Evolutionary conservation across 2,797 vertebrate genomes (phyloP), one percentile per base, ranked within the genome.

Genomic region (Notoglanidium macrostoma): DNA sequence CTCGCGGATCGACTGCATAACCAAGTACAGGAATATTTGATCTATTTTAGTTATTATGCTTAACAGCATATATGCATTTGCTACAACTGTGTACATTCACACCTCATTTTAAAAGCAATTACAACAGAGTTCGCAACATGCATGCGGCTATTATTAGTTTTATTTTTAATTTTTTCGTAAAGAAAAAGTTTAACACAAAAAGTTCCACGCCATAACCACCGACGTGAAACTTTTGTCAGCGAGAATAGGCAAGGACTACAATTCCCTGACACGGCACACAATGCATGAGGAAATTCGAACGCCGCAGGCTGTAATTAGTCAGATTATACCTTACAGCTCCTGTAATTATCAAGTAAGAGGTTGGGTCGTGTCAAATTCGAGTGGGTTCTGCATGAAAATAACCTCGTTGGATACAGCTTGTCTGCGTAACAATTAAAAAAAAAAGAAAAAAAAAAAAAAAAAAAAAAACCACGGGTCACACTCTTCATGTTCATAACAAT

Each of bases 1-100:
- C 93, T 99, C 98, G 72, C 98, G 95, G 90, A 99, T 98, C 1
- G 77, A 79, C 77, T 79, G 77, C 5, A 26, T 40, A 44, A 61
- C 26, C 77, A 61, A 19, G 61, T 40, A 40, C 32, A 61, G 77
- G 55, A 61, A 61, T 32, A 23, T 2, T 10, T 40, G 3, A 40
- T 40, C 40, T 40, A 40, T 40, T 40, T 40, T 40, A 3, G 40
- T 40, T 40, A 40, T 40, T 40, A 40, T 67, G 15, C 29, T 67
- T 67, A 49, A 49, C 49, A 49, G 1, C 6, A 49, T 0, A 80
- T 80, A n/a, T 9, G 23, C 35, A n/a, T 44, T 61, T 26, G 2
- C 11, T 44, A 61, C 5, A 61, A 26, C 15, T 15, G 32, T 79
- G 29, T 77, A 32, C 51, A 55, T 77, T 54, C 23, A 78, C 32